These are phyloP conservation scores for Drosophila eugracilis DNA, from an alignment of 1,140 invertebrate genomes.

Conservation along the genomic window DNA sequence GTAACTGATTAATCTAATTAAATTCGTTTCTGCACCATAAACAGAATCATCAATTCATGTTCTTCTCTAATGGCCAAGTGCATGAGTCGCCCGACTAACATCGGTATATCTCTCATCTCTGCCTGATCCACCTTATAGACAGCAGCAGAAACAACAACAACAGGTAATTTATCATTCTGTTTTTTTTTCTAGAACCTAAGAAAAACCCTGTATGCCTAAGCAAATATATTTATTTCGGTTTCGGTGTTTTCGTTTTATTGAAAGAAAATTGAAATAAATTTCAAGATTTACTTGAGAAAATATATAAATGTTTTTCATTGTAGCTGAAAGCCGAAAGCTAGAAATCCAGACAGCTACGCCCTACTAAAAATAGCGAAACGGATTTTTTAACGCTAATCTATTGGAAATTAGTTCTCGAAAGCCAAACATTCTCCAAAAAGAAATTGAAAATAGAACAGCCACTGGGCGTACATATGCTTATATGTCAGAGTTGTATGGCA, in stretches of 20 bases:
- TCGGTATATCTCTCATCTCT: constrained; percentile 27
- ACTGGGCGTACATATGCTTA: constrained; percentile 28
- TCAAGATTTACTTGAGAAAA: constrained; percentile 72
- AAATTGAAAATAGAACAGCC: constrained; percentile 73
- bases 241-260: constrained; percentile 49
- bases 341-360: constrained; percentile 61
- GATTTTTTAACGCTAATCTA: constrained; percentile 76
- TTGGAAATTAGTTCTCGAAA: constrained; percentile 78
- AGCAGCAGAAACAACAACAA: constrained; percentile 35
- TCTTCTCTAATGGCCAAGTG: constrained; percentile 52
- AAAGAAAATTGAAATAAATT: constrained; percentile 79
- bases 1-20: constrained; percentile 82
- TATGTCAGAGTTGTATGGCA: constrained; percentile 39
- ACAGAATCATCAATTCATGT: constrained; percentile 75
- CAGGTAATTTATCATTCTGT: constrained; percentile 75
- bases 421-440: constrained; percentile 70
- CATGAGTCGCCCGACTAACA: constrained; percentile 26
- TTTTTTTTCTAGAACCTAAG: constrained; percentile 61
- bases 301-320: constrained; percentile 71
- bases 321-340: constrained; percentile 39
- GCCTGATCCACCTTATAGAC: constrained; percentile 47
- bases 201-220: constrained; percentile 5
- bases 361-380: constrained; percentile 64
- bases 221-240: constrained; percentile 43
- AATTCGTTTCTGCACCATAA: constrained; percentile 80